phyloP scores from a whole-genome alignment of 1,140 invertebrate genomes.

The Heliconius congener region DNA sequence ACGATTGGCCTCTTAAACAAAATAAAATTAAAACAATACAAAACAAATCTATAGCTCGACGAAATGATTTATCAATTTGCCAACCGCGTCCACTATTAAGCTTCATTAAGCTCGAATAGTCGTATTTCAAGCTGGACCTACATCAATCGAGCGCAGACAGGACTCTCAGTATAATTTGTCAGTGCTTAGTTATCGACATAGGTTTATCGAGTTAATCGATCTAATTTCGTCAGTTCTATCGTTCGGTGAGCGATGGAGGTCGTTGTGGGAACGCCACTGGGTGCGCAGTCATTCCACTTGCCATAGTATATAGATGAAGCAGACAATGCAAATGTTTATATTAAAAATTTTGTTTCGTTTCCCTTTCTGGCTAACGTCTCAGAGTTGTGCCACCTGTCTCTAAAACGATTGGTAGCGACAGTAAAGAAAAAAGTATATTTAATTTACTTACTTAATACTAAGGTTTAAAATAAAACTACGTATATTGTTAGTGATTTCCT shows the following conservation, averaged over 20 bases:
- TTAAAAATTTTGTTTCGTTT: not conserved
- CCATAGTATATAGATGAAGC: constrained; percentile 49
- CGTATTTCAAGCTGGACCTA: constrained; percentile 10
- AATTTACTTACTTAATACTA: no score
- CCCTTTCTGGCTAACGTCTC: no score
- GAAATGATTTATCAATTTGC: constrained; percentile 12
- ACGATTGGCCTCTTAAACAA: no score
- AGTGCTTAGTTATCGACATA: constrained; percentile 40
- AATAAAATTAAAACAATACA: not conserved
- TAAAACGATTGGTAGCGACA: no score
- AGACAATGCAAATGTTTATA: constrained; percentile 20
- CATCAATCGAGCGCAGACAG: constrained; percentile 40
- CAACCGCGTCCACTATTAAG: not conserved
- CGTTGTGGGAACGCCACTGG: constrained; percentile 73
- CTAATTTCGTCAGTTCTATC: constrained; percentile 57
- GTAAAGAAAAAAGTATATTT: no score
- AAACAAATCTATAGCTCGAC: not conserved
- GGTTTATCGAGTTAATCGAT: constrained; percentile 50
- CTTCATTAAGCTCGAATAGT: constrained; percentile 1
- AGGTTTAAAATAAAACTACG: no score
- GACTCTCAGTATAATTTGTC: constrained; percentile 47
- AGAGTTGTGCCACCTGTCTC: no score
- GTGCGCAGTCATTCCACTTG: constrained; percentile 63
- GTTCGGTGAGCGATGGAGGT: constrained; percentile 66
- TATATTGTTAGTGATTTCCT: no score